Evolutionary conservation across 1,140 invertebrate species (phyloP), one percentile per base, ranked within the genome.

Genomic region (Lasioglossum albipes): DNA sequence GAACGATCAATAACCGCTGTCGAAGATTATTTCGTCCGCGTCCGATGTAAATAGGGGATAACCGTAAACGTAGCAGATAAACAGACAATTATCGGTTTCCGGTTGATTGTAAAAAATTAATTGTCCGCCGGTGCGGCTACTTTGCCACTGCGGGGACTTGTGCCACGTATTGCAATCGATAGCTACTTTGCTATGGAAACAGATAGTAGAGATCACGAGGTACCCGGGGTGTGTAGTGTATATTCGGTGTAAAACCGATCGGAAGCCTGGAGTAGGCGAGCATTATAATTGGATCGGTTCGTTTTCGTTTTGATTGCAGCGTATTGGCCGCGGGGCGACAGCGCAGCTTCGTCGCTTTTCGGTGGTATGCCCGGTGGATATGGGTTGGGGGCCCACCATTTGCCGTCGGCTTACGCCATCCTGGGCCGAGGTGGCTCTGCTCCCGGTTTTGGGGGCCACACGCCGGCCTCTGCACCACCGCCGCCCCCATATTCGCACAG

Each of bases 241-340:
- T 36, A 36, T 36, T 36, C 36, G 36, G 5, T 36, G 36, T 36
- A 36, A 36, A 36, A 36, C 36, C 36, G 2, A 36, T 36, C 36
- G 3, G 31, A 36, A 36, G 31, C 2, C 31, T 36, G 31, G 31
- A 36, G 31, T 36, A 36, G 31, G 13, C 9, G 65, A 45, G 20
- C n/a, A 7, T 12, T 36, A 16, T 72, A 73, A 79, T 73, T 73
- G 59, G 31, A 79, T 16, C 4, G 10, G 22, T 20, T 7, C 45
- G 52, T 67, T 75, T 61, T 42, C 52, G 66, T 78, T 85, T 75
- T 82, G 84, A 66, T 94, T 93, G 7, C 93, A 97, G 96, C 96
- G 78, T 96, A 97, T 91, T 97, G 94, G 94, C 94, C 94, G 72
- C 90, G 94, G 83, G 92, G 93, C 82, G 94, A 94, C 85, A 91